Conservation (phyloP, 2,113 vertebrate species). For the Mesitornis unicolor region DNA sequence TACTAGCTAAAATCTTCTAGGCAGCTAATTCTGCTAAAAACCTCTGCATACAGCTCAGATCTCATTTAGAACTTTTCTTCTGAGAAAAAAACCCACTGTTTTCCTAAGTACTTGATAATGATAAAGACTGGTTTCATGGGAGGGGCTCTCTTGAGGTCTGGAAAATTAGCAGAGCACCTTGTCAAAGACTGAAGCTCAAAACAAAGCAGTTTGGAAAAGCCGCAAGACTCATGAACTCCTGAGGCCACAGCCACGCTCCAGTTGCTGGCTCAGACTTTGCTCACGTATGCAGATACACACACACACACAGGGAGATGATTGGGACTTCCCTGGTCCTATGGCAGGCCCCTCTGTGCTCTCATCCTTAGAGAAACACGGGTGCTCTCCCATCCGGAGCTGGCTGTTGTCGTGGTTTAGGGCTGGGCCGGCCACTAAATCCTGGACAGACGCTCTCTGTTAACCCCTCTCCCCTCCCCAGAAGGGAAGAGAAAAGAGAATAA, state of each 20-base stretch:
- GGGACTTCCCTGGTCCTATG: neutral
- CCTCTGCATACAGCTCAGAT: neutral
- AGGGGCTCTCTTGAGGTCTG: neutral
- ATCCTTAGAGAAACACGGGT: neutral
- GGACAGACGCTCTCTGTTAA: too few species aligned
- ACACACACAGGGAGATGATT: rapidly evolving
- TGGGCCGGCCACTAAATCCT: too few species aligned
- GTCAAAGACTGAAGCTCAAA: neutral
- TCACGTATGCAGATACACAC: neutral
- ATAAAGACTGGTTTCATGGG: neutral
- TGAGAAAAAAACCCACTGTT: neutral
- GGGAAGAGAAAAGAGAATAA: too few species aligned
- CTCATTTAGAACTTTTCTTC: neutral
- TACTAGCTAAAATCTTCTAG: neutral
- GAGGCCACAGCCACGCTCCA: neutral
- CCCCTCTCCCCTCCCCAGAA: too few species aligned
- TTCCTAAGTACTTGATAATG: neutral
- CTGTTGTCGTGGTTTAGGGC: too few species aligned
- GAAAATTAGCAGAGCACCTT: neutral
- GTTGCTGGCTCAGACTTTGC: neutral
- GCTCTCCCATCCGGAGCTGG: neutral
- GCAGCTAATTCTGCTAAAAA: neutral
- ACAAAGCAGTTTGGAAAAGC: neutral
- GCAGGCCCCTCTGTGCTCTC: neutral
- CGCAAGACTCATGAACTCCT: rapidly evolving